Base-by-base conservation (phyloP, 2,888 invertebrate genomes). In the Cerastoderma edule region DNA sequence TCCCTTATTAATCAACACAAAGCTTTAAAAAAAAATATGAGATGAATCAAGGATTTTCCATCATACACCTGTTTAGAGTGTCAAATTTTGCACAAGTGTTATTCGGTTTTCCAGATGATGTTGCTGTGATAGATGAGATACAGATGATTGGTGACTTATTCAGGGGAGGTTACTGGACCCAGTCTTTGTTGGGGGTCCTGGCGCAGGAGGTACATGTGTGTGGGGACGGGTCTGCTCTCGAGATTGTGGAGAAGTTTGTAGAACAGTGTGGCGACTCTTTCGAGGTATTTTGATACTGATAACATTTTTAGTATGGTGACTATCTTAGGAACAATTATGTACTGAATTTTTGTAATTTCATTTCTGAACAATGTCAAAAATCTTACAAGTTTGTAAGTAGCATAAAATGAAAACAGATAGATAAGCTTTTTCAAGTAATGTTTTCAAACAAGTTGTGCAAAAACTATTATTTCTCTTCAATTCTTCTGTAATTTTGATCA, bases 161-260 rank as follows among this genome's bases (percentile, higher is more conserved):
- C 73, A 94, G 99, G 91, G 99, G 99, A 0, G 99, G 99, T 99
- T 99, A 99, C 0, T 99, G 99, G 99, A 99, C 99, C 0, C 95
- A 99, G 91, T 99, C 99, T 0, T 94, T 99, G 70, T 94, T 98
- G 76, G 94, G 99, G 19, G 92, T 98, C 10, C 95, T 95, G 89
- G 99, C 98, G 0, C 95, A 98, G 69, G 98, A 99, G 94, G 95
- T 99, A 87, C 99, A 99, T 93, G 94, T 99, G 54, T 99, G 99
- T 93, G 99, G 99, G 0, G 99, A 99, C 94, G 94, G 95, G 3
- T 97, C 98, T 13, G 96, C 98, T 1, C 95, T 98, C 67, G 95
- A 96, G 88, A 94, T 99, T 54, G 95, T 99, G 67, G 94, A 95
- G 30, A 64, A 39, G 28, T 89, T 95, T n/a, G 92, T 94, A 80